Percentiles rank a stretch among this genome's conserved stretches.
phyloP scores from a whole-genome alignment of 2,113 vertebrate species.

The Chaenocephalus aceratus region DNA sequence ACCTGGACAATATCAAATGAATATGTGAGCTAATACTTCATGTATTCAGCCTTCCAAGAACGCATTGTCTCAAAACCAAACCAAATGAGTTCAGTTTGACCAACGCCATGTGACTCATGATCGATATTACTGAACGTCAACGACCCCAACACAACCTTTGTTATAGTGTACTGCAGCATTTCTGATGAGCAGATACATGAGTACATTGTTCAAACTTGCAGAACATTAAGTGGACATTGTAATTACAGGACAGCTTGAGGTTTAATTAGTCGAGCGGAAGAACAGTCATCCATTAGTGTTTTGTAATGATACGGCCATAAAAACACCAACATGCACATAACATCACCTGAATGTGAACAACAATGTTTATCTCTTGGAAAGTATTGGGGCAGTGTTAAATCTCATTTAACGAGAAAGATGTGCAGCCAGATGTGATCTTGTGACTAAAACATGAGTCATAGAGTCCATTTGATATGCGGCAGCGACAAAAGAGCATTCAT shows the following conservation, averaged over 20 bases:
- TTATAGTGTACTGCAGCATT: too few species aligned
- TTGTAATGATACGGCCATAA: neutral
- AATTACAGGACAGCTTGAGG: neutral
- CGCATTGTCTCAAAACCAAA: neutral
- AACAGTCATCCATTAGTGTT: neutral
- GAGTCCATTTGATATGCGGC: neutral
- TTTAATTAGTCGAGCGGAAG: too few species aligned
- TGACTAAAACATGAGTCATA: constrained; percentile 29
- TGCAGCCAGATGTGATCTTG: constrained; percentile 10
- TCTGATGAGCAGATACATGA: neutral
- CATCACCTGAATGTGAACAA: neutral
- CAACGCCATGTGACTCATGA: constrained; percentile 15
- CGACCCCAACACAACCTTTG: neutral
- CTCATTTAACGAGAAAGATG: neutral
- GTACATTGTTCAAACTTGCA: neutral
- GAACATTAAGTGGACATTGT: neutral
- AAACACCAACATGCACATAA: neutral
- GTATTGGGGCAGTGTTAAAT: neutral
- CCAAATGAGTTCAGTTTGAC: neutral
- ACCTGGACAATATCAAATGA: neutral
- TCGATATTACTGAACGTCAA: neutral
- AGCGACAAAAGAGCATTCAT: constrained; percentile 6
- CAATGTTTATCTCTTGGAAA: neutral
- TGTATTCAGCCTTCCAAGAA: neutral
- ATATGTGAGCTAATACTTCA: neutral